Evolutionary conservation across 1,140 invertebrate species (phyloP), one percentile per base, ranked within the genome.

Genomic region (Ostrea denselamellosa): DNA sequence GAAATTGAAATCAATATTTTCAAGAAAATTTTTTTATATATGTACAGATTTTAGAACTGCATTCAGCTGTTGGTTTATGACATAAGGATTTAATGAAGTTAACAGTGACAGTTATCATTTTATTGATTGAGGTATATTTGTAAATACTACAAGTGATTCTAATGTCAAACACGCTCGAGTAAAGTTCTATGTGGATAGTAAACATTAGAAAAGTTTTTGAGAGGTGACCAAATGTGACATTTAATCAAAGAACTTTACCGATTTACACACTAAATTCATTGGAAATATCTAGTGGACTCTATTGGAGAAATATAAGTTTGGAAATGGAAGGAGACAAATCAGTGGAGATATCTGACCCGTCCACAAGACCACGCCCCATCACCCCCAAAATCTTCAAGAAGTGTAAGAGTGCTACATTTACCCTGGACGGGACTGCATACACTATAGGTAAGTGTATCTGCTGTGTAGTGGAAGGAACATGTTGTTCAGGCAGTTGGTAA

Each of bases 361-460:
- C 56, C 51, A 89, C 14, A 10, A 77, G 77, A 85, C 88, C 25
- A 82, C 85, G 53, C 25, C 90, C 88, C 19, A 81, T 90, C 17
- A 83, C 82, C 34, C 82, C 82, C 44, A 89, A 87, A 81, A 88
- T 87, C 56, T 92, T 93, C 77, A 93, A 93, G 87, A 93, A 93
- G 71, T 93, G 91, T 90, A 93, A 93, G 84, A 93, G 97, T 94
- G 97, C 97, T 22, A 97, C 97, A 77, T 97, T 97, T 92, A 97
- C 97, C 88, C 96, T 97, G 93, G 97, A 97, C 94, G 97, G 97
- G 91, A 97, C 96, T 89, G 97, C 96, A 87, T 97, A 97, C 89
- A 97, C 96, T 86, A 97, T 97, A 94, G 97, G 97, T 97, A 95
- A 96, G 96, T 95, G 28, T 44, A 62, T 71, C 14, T 84, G 58